Base-by-base conservation (phyloP, 30 jellyfish, hydroid and myxozoan species). In the Chironex yamaguchii region DNA sequence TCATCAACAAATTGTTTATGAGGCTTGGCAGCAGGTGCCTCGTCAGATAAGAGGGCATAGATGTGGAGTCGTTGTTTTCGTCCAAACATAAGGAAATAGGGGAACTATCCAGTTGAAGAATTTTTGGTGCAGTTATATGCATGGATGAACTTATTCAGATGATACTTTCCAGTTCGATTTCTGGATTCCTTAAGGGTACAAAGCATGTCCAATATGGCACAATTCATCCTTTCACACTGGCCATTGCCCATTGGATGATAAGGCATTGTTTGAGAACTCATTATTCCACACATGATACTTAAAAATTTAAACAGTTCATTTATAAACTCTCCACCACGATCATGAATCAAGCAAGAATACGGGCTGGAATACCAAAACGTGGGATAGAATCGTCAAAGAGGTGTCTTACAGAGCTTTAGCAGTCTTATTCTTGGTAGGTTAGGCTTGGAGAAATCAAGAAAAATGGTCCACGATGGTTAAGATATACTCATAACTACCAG, bases 171-270 rank as follows among this genome's bases (percentile, higher is more conserved):
- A 0, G 36, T 69, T 29, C 77, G 9, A 48, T 70, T 71, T 62
- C 62, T 29, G 20, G 33, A 17, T 20, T 71, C 89, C 35, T 71
- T 49, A 3, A 71, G 30, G 1, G 83, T 84, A 2, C 76, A 34
- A 0, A 84, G 62, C 95, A 84, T 84, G 17, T 64, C 17, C 64
- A 84, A 27, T 52, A 84, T 4, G 23, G 90, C 72, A 26, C 82
- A 23, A 65, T 84, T 84, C 35, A 70, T 69, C 14, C 90, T 53
- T 79, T 84, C 95, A 84, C 62, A 69, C 50, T 69, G 77, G 13
- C 94, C 94, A 71, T 84, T 84, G 2, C 89, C 70, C 52, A 48
- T 65, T 13, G 89, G 94, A 52, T 84, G 89, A 50, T 84, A 84
- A 24, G 90, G 90, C 80, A 52, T 84, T 3, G 94, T 84, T n/a